These are phyloP conservation scores for Pogonocichla stellata DNA, from an alignment of 2,113 vertebrate genomes.

Conservation along the genomic window DNA sequence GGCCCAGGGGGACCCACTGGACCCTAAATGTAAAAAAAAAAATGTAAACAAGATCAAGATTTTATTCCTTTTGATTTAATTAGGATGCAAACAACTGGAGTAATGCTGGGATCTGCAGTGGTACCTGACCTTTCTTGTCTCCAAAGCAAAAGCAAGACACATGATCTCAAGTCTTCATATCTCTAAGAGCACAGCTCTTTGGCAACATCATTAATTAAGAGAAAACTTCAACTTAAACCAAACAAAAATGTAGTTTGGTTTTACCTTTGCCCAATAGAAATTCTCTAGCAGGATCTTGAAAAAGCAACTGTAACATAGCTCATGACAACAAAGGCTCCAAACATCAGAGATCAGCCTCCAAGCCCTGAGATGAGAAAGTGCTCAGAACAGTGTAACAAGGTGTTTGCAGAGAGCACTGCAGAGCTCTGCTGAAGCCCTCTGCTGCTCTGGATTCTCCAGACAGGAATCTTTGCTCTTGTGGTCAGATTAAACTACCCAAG, in stretches of 20 bases:
- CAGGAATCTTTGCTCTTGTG: neutral
- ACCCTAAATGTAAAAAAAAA: constrained; percentile 72
- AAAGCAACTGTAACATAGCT: neutral
- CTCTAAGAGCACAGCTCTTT: neutral
- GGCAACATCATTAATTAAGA: neutral
- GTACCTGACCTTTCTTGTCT: neutral
- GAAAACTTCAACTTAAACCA: neutral
- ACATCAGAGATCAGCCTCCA: neutral
- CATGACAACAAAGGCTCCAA: neutral
- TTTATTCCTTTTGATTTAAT: constrained; percentile 2
- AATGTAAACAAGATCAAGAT: neutral
- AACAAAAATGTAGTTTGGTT: rapidly evolving
- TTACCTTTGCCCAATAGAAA: neutral
- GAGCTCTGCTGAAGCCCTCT: neutral
- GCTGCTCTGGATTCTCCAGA: neutral
- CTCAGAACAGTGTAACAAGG: neutral
- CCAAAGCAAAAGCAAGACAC: neutral
- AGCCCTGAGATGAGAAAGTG: neutral
- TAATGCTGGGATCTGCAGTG: neutral
- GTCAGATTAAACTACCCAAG: neutral
- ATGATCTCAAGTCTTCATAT: neutral
- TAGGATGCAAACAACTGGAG: neutral
- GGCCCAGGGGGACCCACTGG: constrained; percentile 76
- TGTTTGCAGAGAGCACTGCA: neutral
- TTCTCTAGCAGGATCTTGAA: neutral